Percentiles rank a stretch among this genome's conserved stretches.
These are phyloP conservation scores for Pachymerium ferrugineum DNA, from an alignment of 2,888 invertebrate genomes.

Conservation along the genomic window DNA sequence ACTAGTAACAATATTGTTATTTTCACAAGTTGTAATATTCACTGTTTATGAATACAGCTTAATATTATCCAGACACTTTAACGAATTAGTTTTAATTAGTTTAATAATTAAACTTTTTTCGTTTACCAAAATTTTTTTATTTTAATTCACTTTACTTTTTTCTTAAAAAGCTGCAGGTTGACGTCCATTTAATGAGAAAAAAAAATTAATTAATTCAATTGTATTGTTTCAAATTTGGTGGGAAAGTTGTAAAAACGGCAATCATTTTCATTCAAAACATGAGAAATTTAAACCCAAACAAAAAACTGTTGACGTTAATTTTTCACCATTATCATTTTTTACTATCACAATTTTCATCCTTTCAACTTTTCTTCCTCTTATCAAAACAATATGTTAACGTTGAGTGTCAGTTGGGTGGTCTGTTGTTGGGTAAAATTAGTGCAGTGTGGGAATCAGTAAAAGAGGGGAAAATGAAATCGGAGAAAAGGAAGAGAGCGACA, in stretches of 20 bases:
- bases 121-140: too few relatives aligned
- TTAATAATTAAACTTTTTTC: too few relatives aligned
- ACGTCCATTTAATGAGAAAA: neutral
- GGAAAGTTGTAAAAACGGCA: neutral
- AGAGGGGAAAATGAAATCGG: slow-evolving; percentile 18
- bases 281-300: neutral
- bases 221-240: neutral
- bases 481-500: slow-evolving; percentile 21
- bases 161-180: too few relatives aligned
- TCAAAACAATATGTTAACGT: neutral
- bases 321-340: too few relatives aligned
- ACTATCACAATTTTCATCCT: neutral
- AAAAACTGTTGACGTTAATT: neutral
- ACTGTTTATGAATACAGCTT: too few relatives aligned
- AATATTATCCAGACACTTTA: too few relatives aligned
- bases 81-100: too few relatives aligned
- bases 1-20: too few relatives aligned
- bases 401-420: neutral
- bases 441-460: neutral
- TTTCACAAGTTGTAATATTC: too few relatives aligned
- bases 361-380: neutral
- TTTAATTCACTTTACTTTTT: too few relatives aligned
- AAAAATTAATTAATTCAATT: neutral
- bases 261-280: neutral
- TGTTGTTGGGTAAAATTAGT: neutral